Evolutionary conservation across 2,113 vertebrate genomes (phyloP).

Genomic region (Rhynchopsitta pachyrhyncha): DNA sequence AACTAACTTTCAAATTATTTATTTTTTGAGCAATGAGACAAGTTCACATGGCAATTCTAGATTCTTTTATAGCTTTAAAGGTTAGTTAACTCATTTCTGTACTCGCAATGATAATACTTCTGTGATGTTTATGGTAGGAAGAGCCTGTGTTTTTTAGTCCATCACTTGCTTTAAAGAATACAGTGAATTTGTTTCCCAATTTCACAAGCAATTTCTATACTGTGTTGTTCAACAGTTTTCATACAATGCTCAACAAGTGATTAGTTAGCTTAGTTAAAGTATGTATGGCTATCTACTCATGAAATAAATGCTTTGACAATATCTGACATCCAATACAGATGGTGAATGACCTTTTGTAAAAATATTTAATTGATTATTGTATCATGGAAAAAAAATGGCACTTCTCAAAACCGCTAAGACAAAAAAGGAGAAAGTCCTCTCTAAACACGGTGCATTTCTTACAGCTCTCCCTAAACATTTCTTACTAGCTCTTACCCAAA

Average conservation of each 20-base stretch:
- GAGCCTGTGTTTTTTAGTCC: not conserved
- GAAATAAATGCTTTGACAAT: not conserved
- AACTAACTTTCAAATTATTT: slow-evolving; percentile 40
- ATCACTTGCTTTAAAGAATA: not conserved
- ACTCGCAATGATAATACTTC: not conserved
- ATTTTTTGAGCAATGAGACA: slow-evolving; percentile 14
- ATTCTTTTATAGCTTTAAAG: slow-evolving; percentile 54
- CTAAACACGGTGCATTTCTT: not conserved
- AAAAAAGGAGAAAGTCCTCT: not conserved
- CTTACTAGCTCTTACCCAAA: not conserved
- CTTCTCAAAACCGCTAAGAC: not conserved
- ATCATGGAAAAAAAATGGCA: not conserved
- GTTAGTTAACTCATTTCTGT: slow-evolving; percentile 24
- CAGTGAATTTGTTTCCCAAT: not conserved
- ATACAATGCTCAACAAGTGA: not conserved
- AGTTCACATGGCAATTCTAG: slow-evolving; percentile 30
- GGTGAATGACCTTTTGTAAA: not conserved
- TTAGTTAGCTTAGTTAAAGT: not conserved
- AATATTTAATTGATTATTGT: not conserved
- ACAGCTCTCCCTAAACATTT: not conserved
- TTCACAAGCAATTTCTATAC: not conserved
- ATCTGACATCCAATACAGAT: not conserved
- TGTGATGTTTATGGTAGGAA: not conserved
- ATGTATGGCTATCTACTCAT: not conserved
- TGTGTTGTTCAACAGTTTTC: not conserved